Evolutionary conservation across 2,113 vertebrate species (phyloP), one percentile per base, ranked within the genome.

Genomic region (Microtus oregoni): DNA sequence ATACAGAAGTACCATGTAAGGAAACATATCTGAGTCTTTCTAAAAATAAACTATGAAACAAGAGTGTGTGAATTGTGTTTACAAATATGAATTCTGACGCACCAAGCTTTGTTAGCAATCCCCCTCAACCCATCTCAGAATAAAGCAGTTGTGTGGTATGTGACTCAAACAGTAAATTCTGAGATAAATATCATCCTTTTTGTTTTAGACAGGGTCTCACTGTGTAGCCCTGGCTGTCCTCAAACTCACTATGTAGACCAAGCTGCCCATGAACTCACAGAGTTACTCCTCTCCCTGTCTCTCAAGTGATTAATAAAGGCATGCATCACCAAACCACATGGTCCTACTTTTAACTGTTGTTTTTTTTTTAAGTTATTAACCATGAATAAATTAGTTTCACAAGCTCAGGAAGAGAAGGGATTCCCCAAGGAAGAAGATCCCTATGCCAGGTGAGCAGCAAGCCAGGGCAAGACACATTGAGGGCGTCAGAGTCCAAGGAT

Each of bases 1-100:
- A 63, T 70, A 55, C 28, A 92, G n/a, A 91, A 73, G 76, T 94
- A n/a, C 22, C n/a, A 97, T 82, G 63, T 82, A 72, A 92, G 41
- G n/a, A 94, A 92, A 90, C 17, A 30, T 85, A 73, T 83, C 90
- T 95, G 19, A 90, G 58, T 78, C 38, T 67, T 82, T 82, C 35
- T 5, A 72, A 86, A 92, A 94, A 72, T 41, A 95, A 92, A 94
- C 41, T 95, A 44, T 78, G 44, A 95, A 83, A 83, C 85, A 92
- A 94, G 93, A 95, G 67, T 68, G 3, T 90, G n/a, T 81, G 41
- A 68, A 32, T 86, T 77, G 63, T 70, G 28, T 72, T 93, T 93
- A 93, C 41, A 96, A 89, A 81, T 86, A 79, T 55, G 78, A 91
- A 89, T 89, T 92, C 91, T 78, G 58, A 91, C 94, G 58, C 3